Evolutionary conservation across 1,140 invertebrate genomes (phyloP), one percentile per base, ranked within the genome.

Genomic region (Patella vulgata): DNA sequence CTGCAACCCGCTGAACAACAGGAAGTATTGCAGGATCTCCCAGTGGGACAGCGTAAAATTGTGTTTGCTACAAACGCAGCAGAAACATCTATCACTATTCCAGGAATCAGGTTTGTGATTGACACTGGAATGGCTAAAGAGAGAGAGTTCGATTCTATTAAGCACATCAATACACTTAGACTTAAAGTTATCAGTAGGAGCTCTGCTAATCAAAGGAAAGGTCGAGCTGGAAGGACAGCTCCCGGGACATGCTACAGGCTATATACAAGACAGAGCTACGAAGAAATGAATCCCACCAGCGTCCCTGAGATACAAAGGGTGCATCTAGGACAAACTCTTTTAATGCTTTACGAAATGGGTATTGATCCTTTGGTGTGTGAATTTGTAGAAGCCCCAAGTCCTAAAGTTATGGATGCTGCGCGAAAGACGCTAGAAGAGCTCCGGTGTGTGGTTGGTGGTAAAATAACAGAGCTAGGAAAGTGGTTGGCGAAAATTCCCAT

Each of bases 1-100:
- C 83, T 99, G 39, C 96, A 96, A 3, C 94, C 96, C 0, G 95
- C 96, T 82, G 87, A 97, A 40, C 97, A 99, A 78, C 95, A 98
- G 77, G 46, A 69, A 23, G 79, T 82, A 0, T 82, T 84, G 60
- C 42, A 75, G 19, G 51, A 46, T 27, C 31, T 65, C 12, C 60
- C 68, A 28, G 28, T 11, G 36, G 70, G 73, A 17, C 68, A 63
- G 44, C 40, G 81, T 44, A 82, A 82, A 66, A 68, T 82, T 48
- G 73, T 84, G 0, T 82, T 82, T 67, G 77, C 81, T 6, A 84
- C 81, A 17, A 83, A 84, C 64, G 71, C 69, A 59, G 82, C 81
- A 17, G 82, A 84, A 64, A 84, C 82, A 14, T 84, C 82, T 6
- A 68, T 84, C 25, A 83, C 82, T 11, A 82, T 84, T 47, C 73